Percentiles rank a stretch among this genome's conserved stretches.
Conservation (phyloP, 2,888 invertebrate species). For the Lithophane socia region DNA sequence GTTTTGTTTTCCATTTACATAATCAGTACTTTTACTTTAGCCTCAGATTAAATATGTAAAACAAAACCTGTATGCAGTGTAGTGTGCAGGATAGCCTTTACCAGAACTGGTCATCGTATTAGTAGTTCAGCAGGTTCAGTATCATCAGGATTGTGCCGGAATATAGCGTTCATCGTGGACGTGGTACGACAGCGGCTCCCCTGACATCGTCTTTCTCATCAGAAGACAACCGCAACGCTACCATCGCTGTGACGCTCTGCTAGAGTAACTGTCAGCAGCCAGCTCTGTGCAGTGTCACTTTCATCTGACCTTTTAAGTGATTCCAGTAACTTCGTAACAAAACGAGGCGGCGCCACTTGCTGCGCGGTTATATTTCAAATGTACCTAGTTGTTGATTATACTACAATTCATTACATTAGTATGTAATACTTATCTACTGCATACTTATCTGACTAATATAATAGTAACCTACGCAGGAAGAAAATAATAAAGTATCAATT, state of each 20-base stretch:
- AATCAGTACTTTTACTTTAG: conserved; percentile 12
- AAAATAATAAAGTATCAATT: background rate
- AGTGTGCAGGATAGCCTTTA: background rate
- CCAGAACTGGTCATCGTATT: no score
- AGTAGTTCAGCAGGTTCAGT: background rate
- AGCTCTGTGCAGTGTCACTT: background rate
- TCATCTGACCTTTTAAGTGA: background rate
- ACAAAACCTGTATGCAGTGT: background rate
- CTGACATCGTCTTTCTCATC: background rate
- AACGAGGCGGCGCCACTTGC: background rate
- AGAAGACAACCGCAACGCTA: background rate
- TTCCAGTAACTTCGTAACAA: background rate
- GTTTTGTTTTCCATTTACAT: conserved; percentile 28
- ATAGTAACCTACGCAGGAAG: background rate
- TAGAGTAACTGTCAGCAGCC: background rate
- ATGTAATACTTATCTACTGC: background rate
- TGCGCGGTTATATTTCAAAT: background rate
- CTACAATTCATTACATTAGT: no score
- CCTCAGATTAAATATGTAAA: conserved; percentile 7
- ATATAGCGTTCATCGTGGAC: background rate
- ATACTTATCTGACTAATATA: no score
- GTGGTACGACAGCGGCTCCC: background rate
- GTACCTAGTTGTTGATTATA: background rate
- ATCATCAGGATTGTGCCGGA: background rate
- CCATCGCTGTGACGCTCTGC: background rate